Evolutionary conservation across 2,888 invertebrate species (phyloP).

Genomic region (Caenorhabditis sulstoni): DNA sequence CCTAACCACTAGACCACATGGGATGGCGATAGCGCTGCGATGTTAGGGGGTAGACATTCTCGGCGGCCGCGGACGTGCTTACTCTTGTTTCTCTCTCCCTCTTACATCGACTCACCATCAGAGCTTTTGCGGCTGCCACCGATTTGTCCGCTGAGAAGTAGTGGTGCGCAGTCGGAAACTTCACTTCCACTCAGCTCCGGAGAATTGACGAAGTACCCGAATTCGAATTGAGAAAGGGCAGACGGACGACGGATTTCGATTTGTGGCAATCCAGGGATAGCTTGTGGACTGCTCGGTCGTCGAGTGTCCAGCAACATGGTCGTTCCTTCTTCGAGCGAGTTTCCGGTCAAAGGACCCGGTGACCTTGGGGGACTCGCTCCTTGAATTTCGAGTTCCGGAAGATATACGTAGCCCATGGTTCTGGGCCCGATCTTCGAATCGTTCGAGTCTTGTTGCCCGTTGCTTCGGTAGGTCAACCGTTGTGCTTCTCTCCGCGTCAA

Average conservation of each 20-base stretch:
- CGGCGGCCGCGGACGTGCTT: too few relatives aligned
- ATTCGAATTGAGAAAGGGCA: slow-evolving; percentile 79
- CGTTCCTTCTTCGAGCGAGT: slow-evolving; percentile 63
- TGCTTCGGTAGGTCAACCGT: slow-evolving; percentile 69
- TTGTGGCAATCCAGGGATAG: slow-evolving; percentile 79
- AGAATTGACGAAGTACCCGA: slow-evolving; percentile 80
- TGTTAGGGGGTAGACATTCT: neutral
- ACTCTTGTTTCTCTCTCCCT: too few relatives aligned
- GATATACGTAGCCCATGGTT: slow-evolving; percentile 72
- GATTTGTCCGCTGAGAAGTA: slow-evolving; percentile 68
- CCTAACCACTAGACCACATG: slow-evolving; percentile 74
- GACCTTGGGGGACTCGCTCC: slow-evolving; percentile 79
- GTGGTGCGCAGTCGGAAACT: slow-evolving; percentile 78
- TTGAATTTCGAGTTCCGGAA: slow-evolving; percentile 79
- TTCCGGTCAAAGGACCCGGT: slow-evolving; percentile 64
- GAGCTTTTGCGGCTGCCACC: slow-evolving; percentile 68
- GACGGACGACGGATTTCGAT: slow-evolving; percentile 80
- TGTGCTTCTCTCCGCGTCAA: slow-evolving; percentile 75
- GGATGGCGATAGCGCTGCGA: slow-evolving; percentile 36
- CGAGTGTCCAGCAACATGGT: slow-evolving; percentile 65
- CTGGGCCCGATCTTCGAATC: slow-evolving; percentile 61
- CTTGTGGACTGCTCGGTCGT: slow-evolving; percentile 78
- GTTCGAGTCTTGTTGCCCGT: slow-evolving; percentile 67
- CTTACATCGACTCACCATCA: slow-evolving; percentile 56
- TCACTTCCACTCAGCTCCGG: slow-evolving; percentile 74